A percentile compares a stretch with the other conserved stretches of the same genome.
Evolutionary conservation across 2,797 vertebrate species (phyloP).

Genomic region (Eidolon dupreanum): DNA sequence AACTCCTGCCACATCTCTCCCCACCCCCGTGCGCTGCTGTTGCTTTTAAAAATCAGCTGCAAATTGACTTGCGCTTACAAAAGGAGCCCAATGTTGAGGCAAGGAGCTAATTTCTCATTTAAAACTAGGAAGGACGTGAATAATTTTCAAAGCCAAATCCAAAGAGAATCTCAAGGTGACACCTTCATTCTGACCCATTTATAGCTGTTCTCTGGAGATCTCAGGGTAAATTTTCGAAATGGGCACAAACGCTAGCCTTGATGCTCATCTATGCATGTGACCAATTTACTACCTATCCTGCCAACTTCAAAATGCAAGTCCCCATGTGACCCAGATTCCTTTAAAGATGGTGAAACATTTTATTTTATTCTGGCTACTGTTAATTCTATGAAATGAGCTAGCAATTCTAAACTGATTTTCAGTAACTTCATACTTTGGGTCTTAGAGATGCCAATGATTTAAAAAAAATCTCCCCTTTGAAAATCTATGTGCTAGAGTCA

Average conservation of each 20-base stretch:
- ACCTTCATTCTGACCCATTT: not conserved
- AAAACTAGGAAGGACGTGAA: not conserved
- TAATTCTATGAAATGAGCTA: not conserved
- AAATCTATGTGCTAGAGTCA: not conserved
- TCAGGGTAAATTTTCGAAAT: too few relatives aligned
- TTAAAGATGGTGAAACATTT: not conserved
- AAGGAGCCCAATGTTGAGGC: not conserved
- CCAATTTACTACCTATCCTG: not conserved
- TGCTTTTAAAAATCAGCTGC: not conserved
- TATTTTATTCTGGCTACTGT: not conserved
- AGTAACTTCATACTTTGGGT: not conserved
- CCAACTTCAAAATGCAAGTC: not conserved
- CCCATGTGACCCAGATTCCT: constrained; percentile 14
- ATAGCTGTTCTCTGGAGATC: not conserved
- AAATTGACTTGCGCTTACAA: not conserved
- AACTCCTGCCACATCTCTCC: not conserved
- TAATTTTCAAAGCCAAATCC: not conserved
- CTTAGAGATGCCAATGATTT: not conserved
- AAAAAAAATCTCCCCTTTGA: not conserved
- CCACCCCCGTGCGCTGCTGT: not conserved
- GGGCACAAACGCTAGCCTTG: not conserved
- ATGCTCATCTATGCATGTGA: fast-evolving
- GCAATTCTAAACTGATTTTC: not conserved
- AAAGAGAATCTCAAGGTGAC: fast-evolving
- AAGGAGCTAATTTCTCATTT: not conserved